Evolutionary conservation across 2,113 vertebrate genomes (phyloP).

Genomic region (Calcarius ornatus): DNA sequence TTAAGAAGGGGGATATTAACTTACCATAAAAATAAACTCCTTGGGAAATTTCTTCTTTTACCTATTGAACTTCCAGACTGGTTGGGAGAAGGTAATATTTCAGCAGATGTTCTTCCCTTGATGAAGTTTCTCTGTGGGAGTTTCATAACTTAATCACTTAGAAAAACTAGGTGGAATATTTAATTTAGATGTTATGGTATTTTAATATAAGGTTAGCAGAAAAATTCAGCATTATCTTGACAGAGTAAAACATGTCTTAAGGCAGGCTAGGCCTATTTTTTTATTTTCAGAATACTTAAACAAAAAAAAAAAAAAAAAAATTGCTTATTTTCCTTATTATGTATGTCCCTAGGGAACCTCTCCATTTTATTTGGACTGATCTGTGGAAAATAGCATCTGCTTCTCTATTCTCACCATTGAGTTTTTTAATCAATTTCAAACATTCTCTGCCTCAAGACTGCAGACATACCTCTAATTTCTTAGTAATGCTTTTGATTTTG

Average conservation of each 20-base stretch:
- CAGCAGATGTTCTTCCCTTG: not conserved
- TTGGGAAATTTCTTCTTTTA: not conserved
- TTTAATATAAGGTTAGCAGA: not conserved
- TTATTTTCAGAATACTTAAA: not conserved
- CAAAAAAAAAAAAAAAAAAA: fast-evolving
- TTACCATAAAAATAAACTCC: not conserved
- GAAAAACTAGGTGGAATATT: not conserved
- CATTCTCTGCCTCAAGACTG: not conserved
- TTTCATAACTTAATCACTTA: not conserved
- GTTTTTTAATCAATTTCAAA: not conserved
- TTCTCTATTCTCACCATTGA: not conserved
- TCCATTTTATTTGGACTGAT: not conserved
- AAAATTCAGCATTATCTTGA: not conserved
- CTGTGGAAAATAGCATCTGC: not conserved
- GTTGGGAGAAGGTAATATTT: not conserved
- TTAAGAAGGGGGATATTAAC: not conserved
- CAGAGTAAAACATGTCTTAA: not conserved
- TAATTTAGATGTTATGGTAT: not conserved
- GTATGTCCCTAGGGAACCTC: not conserved
- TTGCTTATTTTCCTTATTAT: not conserved
- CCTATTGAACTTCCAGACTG: not conserved
- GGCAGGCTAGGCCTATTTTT: not conserved
- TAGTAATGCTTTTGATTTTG: not conserved
- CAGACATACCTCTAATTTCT: not conserved
- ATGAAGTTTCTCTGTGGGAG: not conserved